phyloP scores from a whole-genome alignment of 2,113 vertebrate genomes.

The Solea solea region DNA sequence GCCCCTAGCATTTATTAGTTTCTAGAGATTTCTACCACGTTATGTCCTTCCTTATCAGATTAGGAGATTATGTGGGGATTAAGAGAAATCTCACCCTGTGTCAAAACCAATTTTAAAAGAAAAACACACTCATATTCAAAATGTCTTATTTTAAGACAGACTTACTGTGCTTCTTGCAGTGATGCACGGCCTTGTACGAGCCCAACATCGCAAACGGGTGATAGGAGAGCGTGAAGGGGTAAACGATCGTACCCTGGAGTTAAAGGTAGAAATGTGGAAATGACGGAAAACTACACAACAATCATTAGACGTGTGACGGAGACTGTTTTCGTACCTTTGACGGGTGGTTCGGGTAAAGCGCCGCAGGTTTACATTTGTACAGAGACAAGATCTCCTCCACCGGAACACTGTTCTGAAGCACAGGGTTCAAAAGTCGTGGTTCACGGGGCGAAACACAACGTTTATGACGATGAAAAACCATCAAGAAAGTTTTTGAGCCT shows the following conservation, averaged over 20 bases:
- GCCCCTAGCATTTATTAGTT: too few species aligned
- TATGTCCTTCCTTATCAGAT: too few species aligned
- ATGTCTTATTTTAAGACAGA: not conserved
- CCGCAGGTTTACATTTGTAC: constrained; percentile 81
- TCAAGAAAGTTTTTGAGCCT: too few species aligned
- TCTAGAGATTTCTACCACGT: too few species aligned
- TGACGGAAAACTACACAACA: not conserved
- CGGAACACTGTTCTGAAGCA: constrained; percentile 83
- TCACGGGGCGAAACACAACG: too few species aligned
- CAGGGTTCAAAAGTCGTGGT: not conserved
- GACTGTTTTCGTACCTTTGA: constrained; percentile 63
- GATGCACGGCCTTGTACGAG: constrained; percentile 83
- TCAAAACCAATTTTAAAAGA: too few species aligned
- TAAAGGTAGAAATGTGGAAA: not conserved
- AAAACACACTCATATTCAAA: not conserved
- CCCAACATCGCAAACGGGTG: constrained; percentile 88
- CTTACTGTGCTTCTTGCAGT: constrained; percentile 84
- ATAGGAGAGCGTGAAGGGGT: constrained; percentile 82
- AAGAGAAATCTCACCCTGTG: too few species aligned
- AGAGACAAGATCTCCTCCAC: constrained; percentile 86
- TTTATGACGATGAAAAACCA: too few species aligned
- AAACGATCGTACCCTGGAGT: constrained; percentile 71
- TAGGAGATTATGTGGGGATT: too few species aligned
- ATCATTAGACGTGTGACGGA: too few species aligned
- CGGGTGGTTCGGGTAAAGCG: constrained; percentile 49